Evolutionary conservation across 2,888 invertebrate species (phyloP).

Genomic region (Xestobium rufovillosum): DNA sequence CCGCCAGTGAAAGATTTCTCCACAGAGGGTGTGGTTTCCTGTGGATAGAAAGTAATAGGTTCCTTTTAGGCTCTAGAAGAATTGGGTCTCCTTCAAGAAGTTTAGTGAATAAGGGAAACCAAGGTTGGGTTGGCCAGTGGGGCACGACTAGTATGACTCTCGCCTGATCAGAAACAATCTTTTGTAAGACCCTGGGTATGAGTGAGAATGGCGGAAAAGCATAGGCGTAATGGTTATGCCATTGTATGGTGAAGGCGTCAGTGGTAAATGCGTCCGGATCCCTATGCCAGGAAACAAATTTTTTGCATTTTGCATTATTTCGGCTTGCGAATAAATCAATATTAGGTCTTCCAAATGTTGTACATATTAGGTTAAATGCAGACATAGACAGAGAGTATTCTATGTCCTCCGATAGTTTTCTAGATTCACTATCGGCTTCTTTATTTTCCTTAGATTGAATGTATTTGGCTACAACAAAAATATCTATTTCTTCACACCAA

Average conservation of each 20-base stretch:
- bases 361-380: conserved; percentile 10
- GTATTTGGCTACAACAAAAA: too few relatives aligned
- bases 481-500: conserved; percentile 23
- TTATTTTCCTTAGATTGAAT: conserved; percentile 19
- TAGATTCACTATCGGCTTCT: conserved; percentile 13
- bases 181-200: neutral
- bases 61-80: conserved; percentile 8
- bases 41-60: conserved; percentile 17
- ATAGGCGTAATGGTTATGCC: conserved; percentile 17
- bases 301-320: conserved; percentile 14
- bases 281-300: conserved; percentile 10
- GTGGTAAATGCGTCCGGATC: conserved; percentile 9
- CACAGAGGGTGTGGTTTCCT: conserved; percentile 22
- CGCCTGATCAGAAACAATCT: conserved; percentile 17
- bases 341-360: conserved; percentile 5
- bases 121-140: too few relatives aligned
- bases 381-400: conserved; percentile 13
- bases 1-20: conserved; percentile 22
- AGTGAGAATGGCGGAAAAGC: conserved; percentile 13
- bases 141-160: conserved; percentile 10
- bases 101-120: conserved; percentile 7
- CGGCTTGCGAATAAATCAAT: conserved; percentile 14
- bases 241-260: conserved; percentile 16
- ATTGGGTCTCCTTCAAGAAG: conserved; percentile 4
- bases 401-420: conserved; percentile 7